Evolutionary conservation across 2,113 vertebrate species (phyloP).

Genomic region (Sigmodon hispidus): DNA sequence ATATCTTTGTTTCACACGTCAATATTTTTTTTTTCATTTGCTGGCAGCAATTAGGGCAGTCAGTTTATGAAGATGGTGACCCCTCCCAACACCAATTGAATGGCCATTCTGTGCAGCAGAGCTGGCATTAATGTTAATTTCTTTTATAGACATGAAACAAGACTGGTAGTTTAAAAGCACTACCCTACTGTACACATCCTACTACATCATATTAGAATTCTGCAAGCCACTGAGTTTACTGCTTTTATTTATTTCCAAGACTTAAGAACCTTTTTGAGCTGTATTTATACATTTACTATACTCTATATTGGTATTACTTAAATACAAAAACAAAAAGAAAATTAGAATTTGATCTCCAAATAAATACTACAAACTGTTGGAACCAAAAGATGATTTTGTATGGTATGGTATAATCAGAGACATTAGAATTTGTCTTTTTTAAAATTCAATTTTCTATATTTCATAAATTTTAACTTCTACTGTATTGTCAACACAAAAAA

Average conservation of each 20-base stretch:
- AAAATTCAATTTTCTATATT: slow-evolving; percentile 11
- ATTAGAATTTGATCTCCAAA: neutral
- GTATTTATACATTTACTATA: slow-evolving; percentile 50
- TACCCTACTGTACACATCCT: neutral
- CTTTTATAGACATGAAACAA: slow-evolving; percentile 55
- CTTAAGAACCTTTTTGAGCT: neutral
- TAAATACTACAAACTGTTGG: slow-evolving; percentile 34
- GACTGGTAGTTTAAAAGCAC: slow-evolving; percentile 23
- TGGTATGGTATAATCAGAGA: neutral
- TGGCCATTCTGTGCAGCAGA: neutral
- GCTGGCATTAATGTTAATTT: neutral
- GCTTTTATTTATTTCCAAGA: slow-evolving; percentile 39
- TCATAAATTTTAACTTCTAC: slow-evolving; percentile 36
- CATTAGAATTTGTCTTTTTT: neutral
- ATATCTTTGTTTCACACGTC: neutral
- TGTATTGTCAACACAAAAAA: slow-evolving; percentile 21
- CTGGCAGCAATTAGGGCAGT: neutral
- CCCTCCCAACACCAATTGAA: neutral
- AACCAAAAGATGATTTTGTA: neutral
- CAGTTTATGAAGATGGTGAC: slow-evolving; percentile 42
- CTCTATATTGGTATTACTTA: neutral
- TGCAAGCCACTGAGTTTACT: neutral
- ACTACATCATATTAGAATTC: slow-evolving; percentile 29
- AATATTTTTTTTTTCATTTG: slow-evolving; percentile 21
- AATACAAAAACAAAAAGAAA: slow-evolving; percentile 48